Evolutionary conservation across 2,888 invertebrate species (phyloP).

Genomic region (Eutolmus rufibarbis): DNA sequence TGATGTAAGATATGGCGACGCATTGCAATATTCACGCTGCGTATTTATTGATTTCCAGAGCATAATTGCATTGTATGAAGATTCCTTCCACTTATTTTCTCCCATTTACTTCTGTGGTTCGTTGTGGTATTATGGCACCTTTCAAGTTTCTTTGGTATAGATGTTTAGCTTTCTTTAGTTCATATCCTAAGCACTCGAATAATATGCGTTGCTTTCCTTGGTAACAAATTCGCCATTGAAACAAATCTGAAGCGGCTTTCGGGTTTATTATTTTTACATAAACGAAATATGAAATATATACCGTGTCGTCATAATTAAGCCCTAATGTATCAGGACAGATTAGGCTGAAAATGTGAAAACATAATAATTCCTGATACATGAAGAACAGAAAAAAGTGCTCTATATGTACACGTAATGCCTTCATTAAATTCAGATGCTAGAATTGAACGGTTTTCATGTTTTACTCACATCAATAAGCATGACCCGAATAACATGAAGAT

Average conservation of each 20-base stretch:
- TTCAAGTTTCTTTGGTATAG: not conserved
- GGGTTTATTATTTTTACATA: not conserved
- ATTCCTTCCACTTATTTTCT: not conserved
- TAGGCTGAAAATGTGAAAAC: not conserved
- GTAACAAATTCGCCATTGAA: not conserved
- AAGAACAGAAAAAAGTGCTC: not conserved
- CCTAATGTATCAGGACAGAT: not conserved
- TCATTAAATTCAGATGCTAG: not conserved
- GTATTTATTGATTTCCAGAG: slow-evolving; percentile 26
- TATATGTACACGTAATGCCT: not conserved
- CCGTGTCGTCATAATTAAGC: not conserved
- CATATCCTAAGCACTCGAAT: not conserved
- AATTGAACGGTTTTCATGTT: not conserved
- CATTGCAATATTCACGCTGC: not conserved
- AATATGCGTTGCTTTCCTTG: not conserved
- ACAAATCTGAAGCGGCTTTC: not conserved
- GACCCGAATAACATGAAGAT: not conserved
- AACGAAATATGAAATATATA: not conserved
- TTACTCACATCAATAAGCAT: not conserved
- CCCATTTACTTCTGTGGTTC: not conserved
- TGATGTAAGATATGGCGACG: not conserved
- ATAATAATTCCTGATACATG: not conserved
- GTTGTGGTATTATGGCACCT: not conserved
- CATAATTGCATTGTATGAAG: not conserved
- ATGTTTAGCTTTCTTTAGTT: not conserved